Evolutionary conservation across 2,113 vertebrate species (phyloP), one percentile per base, ranked within the genome.

Genomic region (Rhinoptilus africanus): DNA sequence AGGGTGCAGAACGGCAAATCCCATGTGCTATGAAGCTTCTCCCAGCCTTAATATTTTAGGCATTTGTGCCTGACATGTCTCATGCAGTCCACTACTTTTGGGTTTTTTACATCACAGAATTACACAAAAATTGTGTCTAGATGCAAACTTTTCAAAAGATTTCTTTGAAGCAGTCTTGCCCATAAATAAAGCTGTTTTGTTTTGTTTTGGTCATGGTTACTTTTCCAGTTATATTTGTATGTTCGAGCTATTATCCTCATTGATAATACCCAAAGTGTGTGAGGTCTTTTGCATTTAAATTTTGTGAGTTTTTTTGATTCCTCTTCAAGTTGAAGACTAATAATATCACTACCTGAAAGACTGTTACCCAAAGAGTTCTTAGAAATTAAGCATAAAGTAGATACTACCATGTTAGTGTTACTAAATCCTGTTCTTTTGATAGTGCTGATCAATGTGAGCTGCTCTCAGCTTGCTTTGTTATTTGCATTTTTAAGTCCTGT

Each of bases 151-250:
- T n/a, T 45, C 19, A 62, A 73, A 73, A 48, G 4, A 28, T 28
- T 77, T 81, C 11, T 47, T 47, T 47, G 45, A 47, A 67, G 6
- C 4, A 24, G 6, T 41, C 39, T 64, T 26, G 21, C 3, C 2
- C 4, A n/a, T 6, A 76, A 84, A 67, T 19, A 18, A 62, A 34
- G 2, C 0, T 2, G 30, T 28, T 50, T 0, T 10, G 8, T 54
- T 30, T 56, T 22, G 41, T 54, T 59, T 35, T 32, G 1, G 20
- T 21, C 13, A 16, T 9, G 9, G 6, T 17, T 67, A 8, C 8
- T 28, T 47, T 94, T 73, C 14, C 6, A 16, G 3, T 62, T 71
- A 6, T 41, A 26, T 37, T 62, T 63, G 2, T 47, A n/a, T 28
- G 10, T 45, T 89, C 76, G n/a, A 80, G 32, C 6, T 37, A 27